phyloP scores from a whole-genome alignment of 2,797 vertebrate species.

The Betta splendens region DNA sequence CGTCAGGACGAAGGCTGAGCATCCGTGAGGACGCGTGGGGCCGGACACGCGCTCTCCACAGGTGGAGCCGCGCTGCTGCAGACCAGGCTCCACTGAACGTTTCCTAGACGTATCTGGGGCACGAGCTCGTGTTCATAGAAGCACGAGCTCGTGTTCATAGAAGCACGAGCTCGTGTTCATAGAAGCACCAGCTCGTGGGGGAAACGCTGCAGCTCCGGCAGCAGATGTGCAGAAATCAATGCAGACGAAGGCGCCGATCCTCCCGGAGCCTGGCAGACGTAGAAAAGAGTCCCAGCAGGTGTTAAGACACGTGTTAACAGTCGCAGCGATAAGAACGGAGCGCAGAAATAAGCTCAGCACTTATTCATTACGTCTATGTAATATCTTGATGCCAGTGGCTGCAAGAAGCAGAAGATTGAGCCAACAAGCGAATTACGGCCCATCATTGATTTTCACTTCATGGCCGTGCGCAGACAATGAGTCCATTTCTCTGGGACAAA shows the following conservation, averaged over 20 bases:
- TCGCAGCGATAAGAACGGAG: neutral
- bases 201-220: too few relatives aligned
- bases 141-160: constrained; percentile 5
- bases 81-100: constrained; percentile 26
- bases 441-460: constrained; percentile 75
- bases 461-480: constrained; percentile 56
- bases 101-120: constrained; percentile 38
- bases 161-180: too few relatives aligned
- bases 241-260: too few relatives aligned
- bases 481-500: constrained; percentile 50
- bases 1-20: constrained; percentile 37
- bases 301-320: constrained; percentile 5
- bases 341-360: neutral
- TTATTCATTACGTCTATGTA: constrained; percentile 29
- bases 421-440: constrained; percentile 60
- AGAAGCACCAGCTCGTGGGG: too few relatives aligned
- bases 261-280: too few relatives aligned
- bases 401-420: constrained; percentile 57
- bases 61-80: constrained; percentile 28
- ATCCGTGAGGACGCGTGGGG: too few relatives aligned
- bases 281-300: too few relatives aligned
- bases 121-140: constrained; percentile 1
- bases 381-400: neutral
- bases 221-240: too few relatives aligned
- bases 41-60: constrained; percentile 49